These are phyloP conservation scores for Scylla paramamosain DNA, from an alignment of 1,140 invertebrate genomes.

Conservation along the genomic window DNA sequence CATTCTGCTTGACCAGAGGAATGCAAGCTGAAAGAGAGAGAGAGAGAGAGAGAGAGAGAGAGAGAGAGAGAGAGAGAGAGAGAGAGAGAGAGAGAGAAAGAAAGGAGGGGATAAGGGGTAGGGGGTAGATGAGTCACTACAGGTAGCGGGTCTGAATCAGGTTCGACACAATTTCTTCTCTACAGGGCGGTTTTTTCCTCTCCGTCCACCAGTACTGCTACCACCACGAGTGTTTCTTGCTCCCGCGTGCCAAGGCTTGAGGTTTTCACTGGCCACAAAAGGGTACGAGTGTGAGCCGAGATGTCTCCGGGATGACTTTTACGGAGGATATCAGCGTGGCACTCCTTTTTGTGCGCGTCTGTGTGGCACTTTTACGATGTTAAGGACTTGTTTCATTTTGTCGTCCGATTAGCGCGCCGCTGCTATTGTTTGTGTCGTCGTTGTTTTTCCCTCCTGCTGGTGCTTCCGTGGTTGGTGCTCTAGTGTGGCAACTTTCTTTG, in stretches of 20 bases:
- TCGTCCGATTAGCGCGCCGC: too few relatives aligned
- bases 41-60: constrained; percentile 20
- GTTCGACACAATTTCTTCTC: constrained; percentile 12
- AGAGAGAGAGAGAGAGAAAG: neutral
- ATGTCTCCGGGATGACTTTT: neutral
- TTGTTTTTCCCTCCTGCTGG: neutral
- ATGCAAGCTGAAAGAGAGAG: neutral
- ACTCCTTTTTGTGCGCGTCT: neutral
- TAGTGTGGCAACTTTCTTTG: too few relatives aligned
- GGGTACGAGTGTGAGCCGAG: neutral
- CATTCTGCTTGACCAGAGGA: neutral
- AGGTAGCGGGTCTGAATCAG: neutral
- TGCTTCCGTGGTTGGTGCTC: too few relatives aligned
- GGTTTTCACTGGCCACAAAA: neutral
- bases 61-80: constrained; percentile 17
- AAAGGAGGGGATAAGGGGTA: too few relatives aligned
- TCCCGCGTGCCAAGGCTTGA: neutral
- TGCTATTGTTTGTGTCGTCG: neutral
- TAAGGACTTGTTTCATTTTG: neutral
- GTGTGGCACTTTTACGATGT: neutral
- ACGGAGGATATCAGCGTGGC: neutral
- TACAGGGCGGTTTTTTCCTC: neutral
- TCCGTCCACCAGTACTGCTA: neutral
- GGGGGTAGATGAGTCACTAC: neutral
- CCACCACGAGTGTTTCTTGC: neutral